phyloP scores from a whole-genome alignment of 2,888 invertebrate species.

The Rhaphigaster nebulosa region DNA sequence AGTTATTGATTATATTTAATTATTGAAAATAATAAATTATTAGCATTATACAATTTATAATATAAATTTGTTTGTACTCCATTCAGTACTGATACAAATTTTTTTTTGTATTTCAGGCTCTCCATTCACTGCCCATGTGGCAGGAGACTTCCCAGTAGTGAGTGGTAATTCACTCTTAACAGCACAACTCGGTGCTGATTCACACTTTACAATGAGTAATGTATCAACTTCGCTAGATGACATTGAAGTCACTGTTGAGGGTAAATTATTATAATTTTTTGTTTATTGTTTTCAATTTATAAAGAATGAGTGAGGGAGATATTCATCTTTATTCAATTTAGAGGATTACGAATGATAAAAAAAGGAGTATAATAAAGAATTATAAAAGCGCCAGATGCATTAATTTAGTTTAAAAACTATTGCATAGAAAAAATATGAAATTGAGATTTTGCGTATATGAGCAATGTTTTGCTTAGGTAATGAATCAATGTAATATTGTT shows the following conservation, averaged over 20 bases:
- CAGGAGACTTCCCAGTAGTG: constrained; percentile 73
- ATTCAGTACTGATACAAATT: neutral
- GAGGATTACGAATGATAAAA: neutral
- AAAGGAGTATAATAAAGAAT: too few species aligned
- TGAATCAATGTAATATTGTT: too few species aligned
- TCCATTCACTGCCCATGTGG: constrained; percentile 89
- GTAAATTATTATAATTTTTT: constrained; percentile 70
- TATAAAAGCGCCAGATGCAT: neutral
- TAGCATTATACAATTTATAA: neutral
- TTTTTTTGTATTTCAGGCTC: constrained; percentile 83
- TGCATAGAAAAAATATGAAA: neutral
- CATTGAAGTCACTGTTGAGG: constrained; percentile 96
- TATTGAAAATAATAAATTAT: neutral
- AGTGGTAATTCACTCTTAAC: constrained; percentile 74
- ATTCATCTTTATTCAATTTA: too few species aligned
- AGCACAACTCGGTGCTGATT: constrained; percentile 72
- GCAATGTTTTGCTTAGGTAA: too few species aligned
- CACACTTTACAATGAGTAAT: constrained; percentile 72
- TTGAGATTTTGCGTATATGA: neutral
- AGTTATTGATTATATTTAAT: too few species aligned
- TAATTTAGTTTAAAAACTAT: too few species aligned
- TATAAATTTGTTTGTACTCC: neutral
- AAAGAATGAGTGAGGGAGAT: neutral
- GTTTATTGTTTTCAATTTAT: neutral
- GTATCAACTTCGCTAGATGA: constrained; percentile 88